Conservation (phyloP, 2,113 vertebrate genomes). For the Chionis minor region DNA sequence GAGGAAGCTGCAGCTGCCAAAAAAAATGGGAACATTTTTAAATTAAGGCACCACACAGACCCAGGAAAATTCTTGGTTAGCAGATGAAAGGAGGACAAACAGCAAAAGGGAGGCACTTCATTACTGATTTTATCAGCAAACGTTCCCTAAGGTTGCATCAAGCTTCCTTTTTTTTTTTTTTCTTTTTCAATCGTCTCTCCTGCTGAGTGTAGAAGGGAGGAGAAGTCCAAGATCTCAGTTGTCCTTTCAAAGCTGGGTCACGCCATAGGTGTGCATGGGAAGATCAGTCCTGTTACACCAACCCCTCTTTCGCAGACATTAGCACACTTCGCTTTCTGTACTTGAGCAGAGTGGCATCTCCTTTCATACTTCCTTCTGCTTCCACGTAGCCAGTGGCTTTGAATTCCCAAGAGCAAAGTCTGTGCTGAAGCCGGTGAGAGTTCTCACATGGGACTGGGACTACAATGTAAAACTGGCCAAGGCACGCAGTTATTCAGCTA, state of each 20-base stretch:
- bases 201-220: background rate
- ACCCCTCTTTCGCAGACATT: background rate
- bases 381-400: background rate
- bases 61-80: slow-evolving; percentile 2
- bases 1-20: slow-evolving; percentile 22
- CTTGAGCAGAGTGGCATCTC: background rate
- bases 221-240: background rate
- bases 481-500: background rate
- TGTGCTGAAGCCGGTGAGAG: background rate
- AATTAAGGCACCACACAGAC: background rate
- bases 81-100: slow-evolving; percentile 7
- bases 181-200: background rate
- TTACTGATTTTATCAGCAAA: background rate
- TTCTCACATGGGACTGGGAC: background rate
- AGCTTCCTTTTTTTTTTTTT: background rate
- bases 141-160: background rate
- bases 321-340: background rate
- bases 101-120: background rate
- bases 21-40: slow-evolving; percentile 9
- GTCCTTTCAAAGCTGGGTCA: background rate
- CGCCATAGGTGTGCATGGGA: fast-evolving
- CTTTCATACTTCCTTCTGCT: background rate
- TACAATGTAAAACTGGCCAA: background rate
- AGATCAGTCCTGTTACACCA: background rate
- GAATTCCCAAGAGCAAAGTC: background rate